phyloP scores from a whole-genome alignment of 2,113 vertebrate genomes.

The Meles meles region DNA sequence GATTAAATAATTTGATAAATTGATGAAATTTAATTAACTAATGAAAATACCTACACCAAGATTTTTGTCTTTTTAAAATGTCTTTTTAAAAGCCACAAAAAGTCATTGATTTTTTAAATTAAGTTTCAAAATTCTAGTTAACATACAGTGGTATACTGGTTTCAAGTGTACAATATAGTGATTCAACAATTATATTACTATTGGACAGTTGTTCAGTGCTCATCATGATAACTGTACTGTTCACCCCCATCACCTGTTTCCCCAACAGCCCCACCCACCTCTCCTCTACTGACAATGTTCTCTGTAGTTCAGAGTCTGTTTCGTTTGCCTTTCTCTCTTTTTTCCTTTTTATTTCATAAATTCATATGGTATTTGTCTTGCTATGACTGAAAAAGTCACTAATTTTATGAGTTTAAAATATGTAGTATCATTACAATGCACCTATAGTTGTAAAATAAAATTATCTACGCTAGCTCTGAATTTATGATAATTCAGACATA shows the following conservation, averaged over 20 bases:
- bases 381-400: background rate
- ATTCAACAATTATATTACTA: background rate
- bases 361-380: background rate
- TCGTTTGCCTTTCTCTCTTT: background rate
- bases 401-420: conserved; percentile 16
- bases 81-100: background rate
- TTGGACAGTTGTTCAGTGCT: background rate
- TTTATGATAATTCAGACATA: background rate
- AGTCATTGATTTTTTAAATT: background rate
- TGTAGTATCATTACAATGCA: background rate
- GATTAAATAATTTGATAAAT: background rate
- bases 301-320: background rate
- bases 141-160: background rate
- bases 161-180: background rate
- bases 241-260: background rate
- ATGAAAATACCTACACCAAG: background rate
- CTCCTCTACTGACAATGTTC: background rate
- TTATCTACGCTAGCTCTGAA: background rate
- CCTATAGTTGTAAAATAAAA: background rate
- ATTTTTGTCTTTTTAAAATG: background rate
- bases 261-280: background rate
- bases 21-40: background rate
- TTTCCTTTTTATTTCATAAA: background rate
- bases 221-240: background rate
- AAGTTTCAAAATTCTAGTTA: background rate